Evolutionary conservation across 35 echinoderm and acorn worm genomes (phyloP).

Genomic region (Nesometra sesokonis): DNA sequence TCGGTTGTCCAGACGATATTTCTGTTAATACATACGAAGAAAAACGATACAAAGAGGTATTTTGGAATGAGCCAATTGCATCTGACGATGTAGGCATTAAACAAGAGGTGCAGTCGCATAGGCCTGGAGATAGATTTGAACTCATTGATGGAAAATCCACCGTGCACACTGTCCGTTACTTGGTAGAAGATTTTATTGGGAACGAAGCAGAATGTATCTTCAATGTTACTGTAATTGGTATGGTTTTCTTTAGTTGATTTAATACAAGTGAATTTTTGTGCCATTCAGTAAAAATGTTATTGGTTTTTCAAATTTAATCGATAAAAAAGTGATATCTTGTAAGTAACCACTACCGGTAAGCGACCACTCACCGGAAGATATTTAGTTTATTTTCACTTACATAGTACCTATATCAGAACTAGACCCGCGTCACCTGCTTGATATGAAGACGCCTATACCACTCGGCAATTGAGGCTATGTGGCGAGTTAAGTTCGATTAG

Average conservation of each 20-base stretch:
- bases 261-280: too few relatives aligned
- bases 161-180: not conserved
- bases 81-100: not conserved
- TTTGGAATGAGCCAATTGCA: not conserved
- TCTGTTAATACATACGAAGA: not conserved
- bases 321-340: too few relatives aligned
- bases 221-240: not conserved
- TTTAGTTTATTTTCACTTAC: too few relatives aligned
- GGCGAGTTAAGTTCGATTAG: too few relatives aligned
- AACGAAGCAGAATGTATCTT: not conserved
- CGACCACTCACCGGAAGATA: too few relatives aligned
- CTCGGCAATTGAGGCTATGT: too few relatives aligned
- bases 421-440: too few relatives aligned
- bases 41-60: not conserved
- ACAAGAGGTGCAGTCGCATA: not conserved
- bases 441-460: too few relatives aligned
- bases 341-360: too few relatives aligned
- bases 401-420: too few relatives aligned
- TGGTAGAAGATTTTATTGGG: not conserved
- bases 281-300: too few relatives aligned
- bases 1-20: not conserved
- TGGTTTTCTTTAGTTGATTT: not conserved
- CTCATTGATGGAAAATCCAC: not conserved
- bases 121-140: not conserved
- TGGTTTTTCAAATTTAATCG: too few relatives aligned